Base-by-base conservation (phyloP, 2,797 vertebrate genomes). In the Melanotaenia boesemani region DNA sequence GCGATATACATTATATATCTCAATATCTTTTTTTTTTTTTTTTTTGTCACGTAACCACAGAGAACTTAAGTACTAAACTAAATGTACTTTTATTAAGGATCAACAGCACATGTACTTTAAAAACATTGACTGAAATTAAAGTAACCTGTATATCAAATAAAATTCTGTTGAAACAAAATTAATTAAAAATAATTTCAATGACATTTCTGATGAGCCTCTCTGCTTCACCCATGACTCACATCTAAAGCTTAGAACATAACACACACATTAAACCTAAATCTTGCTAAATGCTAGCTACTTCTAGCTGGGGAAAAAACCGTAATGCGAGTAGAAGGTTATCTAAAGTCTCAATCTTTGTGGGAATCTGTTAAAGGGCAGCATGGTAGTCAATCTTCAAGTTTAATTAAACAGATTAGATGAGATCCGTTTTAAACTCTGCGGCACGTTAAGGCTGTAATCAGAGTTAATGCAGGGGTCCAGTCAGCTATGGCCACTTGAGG, bases 391-490 rank as follows among this genome's bases (percentile, higher is more conserved):
- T 6, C 44, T 56, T 61, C 20, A 52, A 28, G 34, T 65, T 50
- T 67, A 3, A 54, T 32, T 10, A 67, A 74, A 79, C 4, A 0
- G 8, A 66, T 59, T 48, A 52, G 10, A 28, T 24, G 6, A 66
- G 68, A 55, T 37, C 48, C 61, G 13, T 75, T 63, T 63, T 39
- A 15, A 74, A 66, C 32, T 28, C 61, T 12, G 4, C 50, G 3
- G 22, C 32, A n/a, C 46, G 68, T 63, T 57, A 26, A 69, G 1
- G 1, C 37, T 22, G 34, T 24, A 39, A 73, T 82, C 1, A 52
- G 36, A 36, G 34, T 70, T 12, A 72, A 56, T 64, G 32, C 68
- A 78, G 4, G 12, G 54, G 15, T 37, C 59, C 26, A 58, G 11
- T 61, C 50, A 55, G 34, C 44, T 34, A 6, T 8, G 12, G 4